phyloP scores from a whole-genome alignment of 2,888 invertebrate species.

The Odontocerum albicorne region DNA sequence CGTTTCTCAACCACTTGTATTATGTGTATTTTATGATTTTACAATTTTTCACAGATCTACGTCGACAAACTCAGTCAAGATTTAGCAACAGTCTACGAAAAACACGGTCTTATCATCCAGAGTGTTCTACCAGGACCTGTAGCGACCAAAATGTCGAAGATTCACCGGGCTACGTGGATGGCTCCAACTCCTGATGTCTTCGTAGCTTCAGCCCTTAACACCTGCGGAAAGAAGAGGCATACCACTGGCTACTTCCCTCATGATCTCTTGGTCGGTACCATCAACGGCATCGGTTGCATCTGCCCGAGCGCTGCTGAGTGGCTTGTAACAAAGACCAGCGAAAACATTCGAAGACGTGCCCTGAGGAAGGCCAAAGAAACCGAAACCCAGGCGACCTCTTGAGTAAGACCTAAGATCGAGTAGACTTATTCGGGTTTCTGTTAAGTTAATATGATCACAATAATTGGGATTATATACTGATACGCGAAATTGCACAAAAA shows the following conservation, averaged over 20 bases:
- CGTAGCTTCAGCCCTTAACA: conserved; percentile 69
- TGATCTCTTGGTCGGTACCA: conserved; percentile 55
- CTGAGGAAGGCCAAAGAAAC: conserved; percentile 48
- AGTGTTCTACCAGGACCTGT: conserved; percentile 86
- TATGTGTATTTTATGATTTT: too few relatives aligned
- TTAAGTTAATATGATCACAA: too few relatives aligned
- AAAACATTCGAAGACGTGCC: conserved; percentile 63
- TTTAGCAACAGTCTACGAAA: conserved; percentile 72
- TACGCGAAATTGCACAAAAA: too few relatives aligned
- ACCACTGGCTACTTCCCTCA: conserved; percentile 81
- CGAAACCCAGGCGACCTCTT: neutral
- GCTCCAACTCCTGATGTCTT: conserved; percentile 74
- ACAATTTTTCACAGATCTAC: conserved; percentile 66
- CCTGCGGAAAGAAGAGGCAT: conserved; percentile 67
- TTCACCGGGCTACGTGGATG: conserved; percentile 70
- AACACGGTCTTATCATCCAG: conserved; percentile 75
- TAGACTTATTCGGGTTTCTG: too few relatives aligned
- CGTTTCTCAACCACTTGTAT: too few relatives aligned
- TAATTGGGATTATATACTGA: too few relatives aligned
- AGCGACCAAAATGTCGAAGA: conserved; percentile 88
- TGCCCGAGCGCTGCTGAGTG: conserved; percentile 61
- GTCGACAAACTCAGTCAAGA: conserved; percentile 81
- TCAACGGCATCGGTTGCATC: conserved; percentile 52
- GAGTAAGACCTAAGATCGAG: too few relatives aligned
- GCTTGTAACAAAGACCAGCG: conserved; percentile 66